These are phyloP conservation scores for Cataglyphis albicans DNA, from an alignment of 2,888 invertebrate species.

Conservation along the genomic window DNA sequence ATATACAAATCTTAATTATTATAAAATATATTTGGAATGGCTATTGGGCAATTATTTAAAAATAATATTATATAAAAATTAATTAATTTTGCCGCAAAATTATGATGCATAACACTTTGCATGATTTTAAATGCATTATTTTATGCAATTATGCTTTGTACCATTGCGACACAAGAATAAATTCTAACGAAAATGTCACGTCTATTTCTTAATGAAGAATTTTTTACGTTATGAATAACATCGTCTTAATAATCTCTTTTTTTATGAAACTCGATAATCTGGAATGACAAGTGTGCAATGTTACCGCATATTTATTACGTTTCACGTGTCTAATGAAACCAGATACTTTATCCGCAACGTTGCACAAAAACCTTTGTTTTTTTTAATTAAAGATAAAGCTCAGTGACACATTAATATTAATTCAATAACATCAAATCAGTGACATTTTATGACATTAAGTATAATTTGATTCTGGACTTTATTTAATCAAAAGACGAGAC, in stretches of 20 bases:
- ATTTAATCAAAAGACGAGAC: background rate
- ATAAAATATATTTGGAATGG: background rate
- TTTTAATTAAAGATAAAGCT: background rate
- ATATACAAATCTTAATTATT: slow-evolving; percentile 19
- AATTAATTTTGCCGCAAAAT: background rate
- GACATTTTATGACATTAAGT: background rate
- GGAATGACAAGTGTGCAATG: slow-evolving; percentile 12
- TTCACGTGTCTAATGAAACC: slow-evolving; percentile 16
- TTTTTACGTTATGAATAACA: background rate
- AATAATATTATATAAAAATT: slow-evolving; percentile 3
- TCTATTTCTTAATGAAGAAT: background rate
- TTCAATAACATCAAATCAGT: background rate
- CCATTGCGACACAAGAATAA: background rate
- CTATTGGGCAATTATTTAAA: background rate
- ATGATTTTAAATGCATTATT: background rate
- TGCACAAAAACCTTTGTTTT: slow-evolving; percentile 11
- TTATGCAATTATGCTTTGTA: background rate
- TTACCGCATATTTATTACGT: background rate
- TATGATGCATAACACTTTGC: background rate
- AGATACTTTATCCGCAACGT: background rate
- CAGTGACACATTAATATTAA: background rate
- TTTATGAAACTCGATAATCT: slow-evolving; percentile 37
- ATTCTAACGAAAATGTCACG: background rate
- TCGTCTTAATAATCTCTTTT: background rate
- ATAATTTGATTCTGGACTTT: background rate